Base-by-base conservation (phyloP, 2,888 invertebrate species). In the Drosophila nr. medialis region DNA sequence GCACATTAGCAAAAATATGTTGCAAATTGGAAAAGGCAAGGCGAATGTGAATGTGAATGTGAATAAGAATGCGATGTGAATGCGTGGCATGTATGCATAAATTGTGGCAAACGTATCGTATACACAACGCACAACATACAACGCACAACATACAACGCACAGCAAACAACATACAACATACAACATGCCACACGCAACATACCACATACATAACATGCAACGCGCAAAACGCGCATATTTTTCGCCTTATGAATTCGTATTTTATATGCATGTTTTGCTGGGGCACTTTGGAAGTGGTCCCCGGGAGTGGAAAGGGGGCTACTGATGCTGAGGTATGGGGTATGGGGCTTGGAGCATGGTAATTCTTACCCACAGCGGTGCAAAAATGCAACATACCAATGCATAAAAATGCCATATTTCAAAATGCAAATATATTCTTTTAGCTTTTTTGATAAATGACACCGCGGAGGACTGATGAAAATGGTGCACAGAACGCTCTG, bases 361-460 rank as follows among this genome's bases (percentile, higher is more conserved):
- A 89, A 89, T 86, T 84, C 83, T 64, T 69, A 64, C 62, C 29
- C 45, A 34, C 58, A 21, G 38, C 13, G 38, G 15, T 15, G 30
- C 74, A 75, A 75, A 88, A 86, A 74, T 89, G 89, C 84, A 84
- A 81, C 89, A 85, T 87, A 87, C 83, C 79, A 88, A 86, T 86
- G 90, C 89, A 86, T 90, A 88, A 90, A 86, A 86, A 90, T 88
- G 83, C 86, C 81, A 86, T 86, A 90, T 81, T 88, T 86, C 86
- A 86, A 88, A 86, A 86, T 86, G 89, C 86, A 86, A 86, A 86
- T 90, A 86, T 86, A 86, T 86, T 90, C 90, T 86, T 89, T 86
- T 86, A 86, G 86, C 86, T 86, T 90, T 90, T 86, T 88, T 86
- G 86, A 86, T 86, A 86, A 86, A 86, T 86, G 90, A 90, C 86